A percentile compares a stretch with the other conserved stretches of the same genome.
phyloP scores from a whole-genome alignment of 2,888 invertebrate genomes.

The Spodoptera picta region DNA sequence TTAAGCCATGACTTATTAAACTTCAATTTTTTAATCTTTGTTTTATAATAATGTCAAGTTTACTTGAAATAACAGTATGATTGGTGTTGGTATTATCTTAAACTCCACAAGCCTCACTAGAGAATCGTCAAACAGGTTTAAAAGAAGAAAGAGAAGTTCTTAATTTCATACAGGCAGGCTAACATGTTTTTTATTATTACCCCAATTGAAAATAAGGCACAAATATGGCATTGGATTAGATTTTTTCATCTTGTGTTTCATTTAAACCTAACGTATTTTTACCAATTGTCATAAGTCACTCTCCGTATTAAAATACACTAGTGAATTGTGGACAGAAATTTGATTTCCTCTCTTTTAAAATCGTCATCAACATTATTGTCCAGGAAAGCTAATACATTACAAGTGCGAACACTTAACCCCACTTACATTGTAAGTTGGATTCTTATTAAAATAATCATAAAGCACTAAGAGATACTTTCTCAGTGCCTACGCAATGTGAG shows the following conservation, averaged over 20 bases:
- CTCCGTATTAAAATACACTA: neutral
- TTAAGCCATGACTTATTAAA: conserved; percentile 45
- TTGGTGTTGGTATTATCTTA: too few relatives aligned
- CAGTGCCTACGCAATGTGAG: conserved; percentile 59
- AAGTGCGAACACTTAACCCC: conserved; percentile 56
- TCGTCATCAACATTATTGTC: conserved; percentile 49
- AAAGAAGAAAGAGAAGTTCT: too few relatives aligned
- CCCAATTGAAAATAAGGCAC: too few relatives aligned
- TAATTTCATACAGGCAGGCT: too few relatives aligned
- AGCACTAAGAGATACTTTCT: conserved; percentile 58
- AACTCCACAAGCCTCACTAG: too few relatives aligned
- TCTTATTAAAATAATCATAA: conserved; percentile 63
- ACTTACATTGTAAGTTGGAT: conserved; percentile 50
- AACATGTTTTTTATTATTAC: too few relatives aligned
- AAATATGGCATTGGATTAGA: too few relatives aligned
- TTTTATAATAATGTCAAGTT: conserved; percentile 1
- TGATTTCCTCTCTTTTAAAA: conserved; percentile 49
- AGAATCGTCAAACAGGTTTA: too few relatives aligned
- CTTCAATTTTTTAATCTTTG: conserved; percentile 15
- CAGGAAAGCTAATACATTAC: conserved; percentile 54
- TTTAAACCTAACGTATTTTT: too few relatives aligned
- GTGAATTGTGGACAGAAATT: conserved; percentile 22
- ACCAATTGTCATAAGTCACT: too few relatives aligned
- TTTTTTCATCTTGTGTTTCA: too few relatives aligned
- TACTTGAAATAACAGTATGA: too few relatives aligned